Conservation (phyloP, 2,888 invertebrate species). For the Abscondita cerata region DNA sequence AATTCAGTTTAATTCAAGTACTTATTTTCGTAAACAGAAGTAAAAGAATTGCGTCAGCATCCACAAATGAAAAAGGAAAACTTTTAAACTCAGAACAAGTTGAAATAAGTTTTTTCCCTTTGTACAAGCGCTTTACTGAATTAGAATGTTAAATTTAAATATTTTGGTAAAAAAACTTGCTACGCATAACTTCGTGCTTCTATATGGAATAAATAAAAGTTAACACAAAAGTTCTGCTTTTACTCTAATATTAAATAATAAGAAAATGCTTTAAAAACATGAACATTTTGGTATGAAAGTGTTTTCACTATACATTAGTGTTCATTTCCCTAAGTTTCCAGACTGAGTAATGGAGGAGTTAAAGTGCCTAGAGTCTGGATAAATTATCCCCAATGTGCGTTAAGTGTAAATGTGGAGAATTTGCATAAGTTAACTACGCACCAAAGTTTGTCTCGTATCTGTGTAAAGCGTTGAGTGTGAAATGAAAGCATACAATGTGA, state of each 20-base stretch:
- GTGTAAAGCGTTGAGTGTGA: constrained; percentile 27
- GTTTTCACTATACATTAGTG: constrained; percentile 38
- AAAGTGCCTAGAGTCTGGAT: constrained; percentile 44
- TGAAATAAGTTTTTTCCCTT: no score
- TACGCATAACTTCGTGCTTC: no score
- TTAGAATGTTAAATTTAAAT: no score
- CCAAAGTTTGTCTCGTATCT: constrained; percentile 37
- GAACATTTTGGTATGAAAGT: constrained; percentile 32
- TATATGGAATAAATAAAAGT: no score
- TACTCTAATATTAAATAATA: neutral
- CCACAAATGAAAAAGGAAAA: no score
- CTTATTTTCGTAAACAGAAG: no score
- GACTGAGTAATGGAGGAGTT: constrained; percentile 47
- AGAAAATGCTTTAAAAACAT: constrained; percentile 11
- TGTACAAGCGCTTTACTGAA: no score
- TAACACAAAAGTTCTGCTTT: no score
- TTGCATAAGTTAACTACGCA: constrained; percentile 44
- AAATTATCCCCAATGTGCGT: constrained; percentile 48
- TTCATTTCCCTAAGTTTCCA: constrained; percentile 40
- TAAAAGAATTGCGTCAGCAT: no score
- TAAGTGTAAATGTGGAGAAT: constrained; percentile 47
- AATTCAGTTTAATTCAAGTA: no score
- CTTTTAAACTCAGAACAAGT: no score
- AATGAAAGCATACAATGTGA: constrained; percentile 26
- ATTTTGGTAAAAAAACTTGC: no score